phyloP scores from a whole-genome alignment of 2,113 vertebrate species.

The Urocitellus parryii region DNA sequence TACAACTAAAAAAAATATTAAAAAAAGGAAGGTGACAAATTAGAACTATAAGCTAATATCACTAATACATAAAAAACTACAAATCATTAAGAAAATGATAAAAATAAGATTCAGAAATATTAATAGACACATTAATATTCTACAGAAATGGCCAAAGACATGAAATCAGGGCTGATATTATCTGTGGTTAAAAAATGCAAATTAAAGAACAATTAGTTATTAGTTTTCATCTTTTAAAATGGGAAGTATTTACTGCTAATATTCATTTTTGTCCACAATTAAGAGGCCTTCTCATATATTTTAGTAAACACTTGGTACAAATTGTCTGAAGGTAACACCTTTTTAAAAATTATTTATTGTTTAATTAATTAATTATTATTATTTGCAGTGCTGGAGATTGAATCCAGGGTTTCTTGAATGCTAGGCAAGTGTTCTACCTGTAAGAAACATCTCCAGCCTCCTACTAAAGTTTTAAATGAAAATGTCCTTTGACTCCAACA shows the following conservation, averaged over 20 bases:
- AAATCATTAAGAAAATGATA: constrained; percentile 39
- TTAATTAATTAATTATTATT: not conserved
- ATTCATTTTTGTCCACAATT: not conserved
- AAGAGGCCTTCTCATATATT: not conserved
- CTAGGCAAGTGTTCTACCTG: not conserved
- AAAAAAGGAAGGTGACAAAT: not conserved
- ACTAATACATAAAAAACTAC: not conserved
- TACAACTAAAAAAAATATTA: too few species aligned
- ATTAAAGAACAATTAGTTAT: not conserved
- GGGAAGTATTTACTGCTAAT: not conserved
- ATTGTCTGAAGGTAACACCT: not conserved
- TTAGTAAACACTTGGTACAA: not conserved
- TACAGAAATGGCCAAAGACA: not conserved
- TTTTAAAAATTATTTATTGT: not conserved
- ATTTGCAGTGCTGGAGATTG: not conserved
- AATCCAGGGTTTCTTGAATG: not conserved
- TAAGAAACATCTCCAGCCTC: not conserved
- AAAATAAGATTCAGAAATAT: not conserved
- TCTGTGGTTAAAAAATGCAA: constrained; percentile 5
- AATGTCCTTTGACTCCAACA: not conserved
- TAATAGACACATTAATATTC: not conserved
- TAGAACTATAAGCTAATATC: not conserved
- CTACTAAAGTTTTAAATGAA: not conserved
- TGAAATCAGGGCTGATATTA: not conserved
- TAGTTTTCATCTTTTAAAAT: not conserved